Evolutionary conservation across 2,888 invertebrate species (phyloP).

Genomic region (Harmothoe impar): DNA sequence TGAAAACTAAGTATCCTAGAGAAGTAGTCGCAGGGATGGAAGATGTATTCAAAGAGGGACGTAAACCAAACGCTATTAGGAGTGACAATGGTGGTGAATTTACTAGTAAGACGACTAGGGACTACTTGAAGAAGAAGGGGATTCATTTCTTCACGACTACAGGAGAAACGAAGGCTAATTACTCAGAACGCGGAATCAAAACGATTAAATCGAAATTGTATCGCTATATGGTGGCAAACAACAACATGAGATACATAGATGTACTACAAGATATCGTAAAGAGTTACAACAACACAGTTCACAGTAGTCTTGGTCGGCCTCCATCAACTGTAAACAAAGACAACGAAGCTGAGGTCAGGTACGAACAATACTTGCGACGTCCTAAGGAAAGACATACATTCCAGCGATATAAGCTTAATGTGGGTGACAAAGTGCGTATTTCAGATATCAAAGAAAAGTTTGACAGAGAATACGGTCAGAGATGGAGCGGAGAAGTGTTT

Average conservation of each 20-base stretch:
- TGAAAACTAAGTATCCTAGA: conserved; percentile 22
- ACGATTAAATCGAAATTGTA: conserved; percentile 44
- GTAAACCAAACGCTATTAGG: background rate
- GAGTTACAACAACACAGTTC: conserved; percentile 21
- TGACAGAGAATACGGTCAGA: conserved; percentile 31
- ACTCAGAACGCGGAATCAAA: conserved; percentile 32
- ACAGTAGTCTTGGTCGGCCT: conserved; percentile 5
- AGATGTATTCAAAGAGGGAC: conserved; percentile 29
- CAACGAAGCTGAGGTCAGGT: conserved; percentile 19
- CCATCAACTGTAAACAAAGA: conserved; percentile 11
- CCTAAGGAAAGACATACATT: background rate
- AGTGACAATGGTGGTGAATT: conserved; percentile 43
- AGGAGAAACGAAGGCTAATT: conserved; percentile 12
- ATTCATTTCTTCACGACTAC: conserved; percentile 5
- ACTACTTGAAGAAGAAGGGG: background rate
- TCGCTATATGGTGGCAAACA: background rate
- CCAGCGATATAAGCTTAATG: background rate
- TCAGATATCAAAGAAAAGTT: background rate
- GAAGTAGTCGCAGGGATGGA: conserved; percentile 44
- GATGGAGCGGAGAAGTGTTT: conserved; percentile 8
- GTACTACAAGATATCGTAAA: conserved; percentile 50
- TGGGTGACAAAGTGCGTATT: conserved; percentile 47
- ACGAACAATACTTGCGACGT: conserved; percentile 29
- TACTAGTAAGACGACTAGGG: background rate
- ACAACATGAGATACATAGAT: conserved; percentile 28